Evolutionary conservation across 1,140 invertebrate species (phyloP).

Genomic region (Arctopsyche grandis): DNA sequence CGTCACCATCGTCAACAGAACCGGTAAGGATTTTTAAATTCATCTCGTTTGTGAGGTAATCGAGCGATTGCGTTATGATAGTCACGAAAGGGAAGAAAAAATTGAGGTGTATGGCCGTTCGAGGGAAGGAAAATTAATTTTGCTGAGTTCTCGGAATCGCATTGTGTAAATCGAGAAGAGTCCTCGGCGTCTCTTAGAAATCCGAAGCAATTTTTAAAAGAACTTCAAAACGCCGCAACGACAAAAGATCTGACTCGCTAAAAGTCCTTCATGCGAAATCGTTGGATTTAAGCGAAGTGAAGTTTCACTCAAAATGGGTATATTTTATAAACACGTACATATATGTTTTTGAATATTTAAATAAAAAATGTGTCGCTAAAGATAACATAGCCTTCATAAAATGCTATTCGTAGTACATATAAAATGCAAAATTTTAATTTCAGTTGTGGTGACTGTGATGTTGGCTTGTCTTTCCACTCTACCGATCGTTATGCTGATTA

Average conservation of each 20-base stretch:
- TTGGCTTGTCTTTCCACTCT: slow-evolving; percentile 72
- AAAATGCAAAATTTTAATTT: slow-evolving; percentile 48
- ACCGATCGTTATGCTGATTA: slow-evolving; percentile 77
- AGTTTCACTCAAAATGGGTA: too few species aligned
- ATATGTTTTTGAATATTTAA: too few species aligned
- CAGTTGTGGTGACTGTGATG: slow-evolving; percentile 75
- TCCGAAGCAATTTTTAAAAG: background rate
- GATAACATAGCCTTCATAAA: too few species aligned
- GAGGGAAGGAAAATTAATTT: background rate
- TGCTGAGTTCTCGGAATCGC: slow-evolving; percentile 10
- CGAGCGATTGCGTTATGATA: background rate
- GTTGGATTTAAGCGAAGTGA: background rate
- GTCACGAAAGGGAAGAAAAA: background rate
- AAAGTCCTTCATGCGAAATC: slow-evolving; percentile 1
- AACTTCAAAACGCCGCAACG: background rate
- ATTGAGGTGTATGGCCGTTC: background rate
- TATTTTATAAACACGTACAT: too few species aligned
- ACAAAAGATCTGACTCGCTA: background rate
- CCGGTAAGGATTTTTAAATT: slow-evolving; percentile 66
- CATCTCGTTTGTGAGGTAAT: background rate
- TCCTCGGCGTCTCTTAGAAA: background rate
- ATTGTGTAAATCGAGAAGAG: background rate
- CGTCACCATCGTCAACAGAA: slow-evolving; percentile 78
- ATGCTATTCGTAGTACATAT: too few species aligned
- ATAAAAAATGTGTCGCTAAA: too few species aligned